Evolutionary conservation across 2,113 vertebrate genomes (phyloP), one percentile per base, ranked within the genome.

Genomic region (Archilochus colubris): DNA sequence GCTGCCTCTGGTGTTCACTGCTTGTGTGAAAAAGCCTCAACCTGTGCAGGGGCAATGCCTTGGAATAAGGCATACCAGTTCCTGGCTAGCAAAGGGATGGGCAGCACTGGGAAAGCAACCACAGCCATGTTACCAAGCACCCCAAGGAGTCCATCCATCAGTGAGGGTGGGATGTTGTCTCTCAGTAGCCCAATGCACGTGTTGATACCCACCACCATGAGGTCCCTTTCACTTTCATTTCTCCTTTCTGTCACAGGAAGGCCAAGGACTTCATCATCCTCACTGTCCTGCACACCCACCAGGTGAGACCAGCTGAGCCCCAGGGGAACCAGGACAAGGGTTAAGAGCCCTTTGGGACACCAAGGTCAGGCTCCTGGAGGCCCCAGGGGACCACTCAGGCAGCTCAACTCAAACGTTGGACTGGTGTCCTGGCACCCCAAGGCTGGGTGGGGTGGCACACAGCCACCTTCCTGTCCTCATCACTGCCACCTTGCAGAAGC

Each of bases 241-340:
- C 55, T 97, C 86, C 87, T 91, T 89, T 98, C 93, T 98, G 90
- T 97, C 97, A 81, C 94, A 99, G 99, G 98, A 98, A 97, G 93
- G 98, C 99, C 97, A 98, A 99, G 97, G 98, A 99, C 93, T 98
- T 98, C 90, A 98, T 99, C 96, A 96, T 99, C 98, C 98, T 99
- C 97, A 99, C 98, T 69, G 99, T 99, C 97, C 98, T 99, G 95
- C 99, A 99, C 97, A 98, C 99, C 91, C 98, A 99, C 97, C 99
- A 99, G 98, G 99, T 99, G 97, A 98, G 98, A 87, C 17, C 16
- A 1, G 50, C 3, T 1, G 62, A 38, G 36, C 55, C 43, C 33
- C 9, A 0, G 23, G 51, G 66, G 28, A 66, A 31, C 50, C 54
- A 61, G 50, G 13, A 64, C 3, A 3, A 72, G 62, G 12, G 2